These are phyloP conservation scores for Scaptomyza parva DNA, from an alignment of 2,888 invertebrate species.

Conservation along the genomic window DNA sequence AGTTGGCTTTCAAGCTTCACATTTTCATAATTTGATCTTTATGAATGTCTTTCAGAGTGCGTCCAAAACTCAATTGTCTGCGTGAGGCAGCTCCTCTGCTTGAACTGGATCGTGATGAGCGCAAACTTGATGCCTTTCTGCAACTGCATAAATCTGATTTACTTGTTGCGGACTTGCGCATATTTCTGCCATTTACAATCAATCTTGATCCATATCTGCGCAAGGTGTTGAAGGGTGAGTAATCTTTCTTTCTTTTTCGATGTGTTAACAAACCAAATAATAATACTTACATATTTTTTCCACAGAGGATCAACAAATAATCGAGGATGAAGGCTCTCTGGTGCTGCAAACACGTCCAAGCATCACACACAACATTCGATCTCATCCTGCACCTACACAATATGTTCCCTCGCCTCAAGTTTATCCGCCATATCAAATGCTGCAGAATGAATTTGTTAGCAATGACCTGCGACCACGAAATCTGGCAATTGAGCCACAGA, in stretches of 20 bases:
- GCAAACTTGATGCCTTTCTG: constrained; percentile 96
- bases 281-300: no score
- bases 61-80: constrained; percentile 91
- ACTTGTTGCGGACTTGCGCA: constrained; percentile 94
- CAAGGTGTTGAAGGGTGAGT: constrained; percentile 96
- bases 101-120: constrained; percentile 97
- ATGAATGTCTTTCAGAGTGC: constrained; percentile 87
- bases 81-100: constrained; percentile 95
- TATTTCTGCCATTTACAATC: constrained; percentile 98
- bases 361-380: constrained; percentile 76
- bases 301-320: constrained; percentile 89
- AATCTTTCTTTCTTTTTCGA: fast-evolving
- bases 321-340: constrained; percentile 86
- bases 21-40: no score
- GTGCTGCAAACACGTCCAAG: constrained; percentile 82
- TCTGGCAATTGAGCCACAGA: constrained; percentile 72
- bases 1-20: no score
- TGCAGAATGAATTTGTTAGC: constrained; percentile 73
- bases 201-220: constrained; percentile 99
- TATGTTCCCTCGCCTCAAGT: constrained; percentile 79
- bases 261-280: no score
- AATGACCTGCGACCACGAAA: constrained; percentile 81
- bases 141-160: constrained; percentile 94
- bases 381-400: constrained; percentile 73
- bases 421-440: constrained; percentile 82